These are phyloP conservation scores for Micrastur ruficollis DNA, from an alignment of 2,797 vertebrate species.

Conservation along the genomic window DNA sequence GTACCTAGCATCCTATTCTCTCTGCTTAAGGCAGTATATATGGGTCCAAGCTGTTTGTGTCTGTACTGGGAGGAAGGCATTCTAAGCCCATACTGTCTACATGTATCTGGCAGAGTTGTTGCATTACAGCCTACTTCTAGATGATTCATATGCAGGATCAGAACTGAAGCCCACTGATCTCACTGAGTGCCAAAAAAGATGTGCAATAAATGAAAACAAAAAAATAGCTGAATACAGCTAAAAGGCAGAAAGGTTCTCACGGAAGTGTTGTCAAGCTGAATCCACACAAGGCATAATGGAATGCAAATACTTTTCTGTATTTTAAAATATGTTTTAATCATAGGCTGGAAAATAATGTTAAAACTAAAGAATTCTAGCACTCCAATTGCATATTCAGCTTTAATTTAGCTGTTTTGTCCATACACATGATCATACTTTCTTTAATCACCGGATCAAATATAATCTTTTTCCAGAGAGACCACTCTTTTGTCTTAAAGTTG, in stretches of 20 bases:
- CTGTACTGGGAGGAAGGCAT: background rate
- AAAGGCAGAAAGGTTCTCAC: background rate
- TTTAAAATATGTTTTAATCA: background rate
- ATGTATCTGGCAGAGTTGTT: background rate
- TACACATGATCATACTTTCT: background rate
- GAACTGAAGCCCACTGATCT: background rate
- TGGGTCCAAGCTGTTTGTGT: background rate
- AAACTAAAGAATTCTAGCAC: background rate
- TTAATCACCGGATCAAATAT: background rate
- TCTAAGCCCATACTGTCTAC: background rate
- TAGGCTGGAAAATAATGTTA: background rate
- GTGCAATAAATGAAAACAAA: background rate
- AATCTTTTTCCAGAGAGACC: background rate
- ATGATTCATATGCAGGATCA: background rate
- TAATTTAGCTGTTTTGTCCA: background rate
- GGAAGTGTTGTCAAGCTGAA: background rate
- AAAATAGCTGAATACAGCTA: background rate
- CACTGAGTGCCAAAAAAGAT: background rate
- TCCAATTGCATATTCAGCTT: background rate
- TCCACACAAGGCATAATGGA: background rate
- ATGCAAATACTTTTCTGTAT: background rate
- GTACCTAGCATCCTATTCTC: background rate
- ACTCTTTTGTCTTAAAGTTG: background rate
- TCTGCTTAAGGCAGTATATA: background rate
- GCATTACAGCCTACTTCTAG: background rate